Conservation (phyloP, 2,113 vertebrate species). For the Otolemur garnettii region DNA sequence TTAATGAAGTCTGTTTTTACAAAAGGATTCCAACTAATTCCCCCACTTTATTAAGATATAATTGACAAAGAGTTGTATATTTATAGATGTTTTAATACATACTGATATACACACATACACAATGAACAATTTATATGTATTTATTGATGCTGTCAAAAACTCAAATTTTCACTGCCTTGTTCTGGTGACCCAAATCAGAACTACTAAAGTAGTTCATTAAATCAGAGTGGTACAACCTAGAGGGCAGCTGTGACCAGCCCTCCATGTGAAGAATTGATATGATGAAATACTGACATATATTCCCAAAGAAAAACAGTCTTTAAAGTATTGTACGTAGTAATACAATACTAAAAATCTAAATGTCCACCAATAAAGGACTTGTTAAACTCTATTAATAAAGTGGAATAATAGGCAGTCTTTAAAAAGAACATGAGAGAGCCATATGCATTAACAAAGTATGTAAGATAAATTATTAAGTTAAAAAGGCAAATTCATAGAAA, state of each 20-base stretch:
- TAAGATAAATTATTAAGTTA: neutral
- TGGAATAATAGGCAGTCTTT: neutral
- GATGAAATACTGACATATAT: slow-evolving; percentile 5
- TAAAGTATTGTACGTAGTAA: neutral
- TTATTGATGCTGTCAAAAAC: slow-evolving; percentile 11
- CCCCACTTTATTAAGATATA: neutral
- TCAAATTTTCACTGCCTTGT: slow-evolving; percentile 35
- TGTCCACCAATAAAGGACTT: neutral
- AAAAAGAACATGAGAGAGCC: neutral
- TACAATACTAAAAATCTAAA: neutral
- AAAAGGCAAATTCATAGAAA: neutral
- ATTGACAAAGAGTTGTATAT: neutral
- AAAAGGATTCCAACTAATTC: neutral
- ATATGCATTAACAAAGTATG: neutral
- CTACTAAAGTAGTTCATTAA: neutral
- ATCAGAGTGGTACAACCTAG: neutral
- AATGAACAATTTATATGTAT: neutral
- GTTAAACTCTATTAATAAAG: neutral
- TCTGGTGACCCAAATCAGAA: slow-evolving; percentile 21
- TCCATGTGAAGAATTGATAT: neutral
- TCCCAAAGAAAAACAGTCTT: neutral
- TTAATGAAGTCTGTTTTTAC: neutral
- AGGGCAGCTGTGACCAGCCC: neutral
- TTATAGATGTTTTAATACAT: neutral
- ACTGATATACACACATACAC: neutral